Evolutionary conservation across 2,888 invertebrate genomes (phyloP), one percentile per base, ranked within the genome.

Genomic region (Clivina fossor): DNA sequence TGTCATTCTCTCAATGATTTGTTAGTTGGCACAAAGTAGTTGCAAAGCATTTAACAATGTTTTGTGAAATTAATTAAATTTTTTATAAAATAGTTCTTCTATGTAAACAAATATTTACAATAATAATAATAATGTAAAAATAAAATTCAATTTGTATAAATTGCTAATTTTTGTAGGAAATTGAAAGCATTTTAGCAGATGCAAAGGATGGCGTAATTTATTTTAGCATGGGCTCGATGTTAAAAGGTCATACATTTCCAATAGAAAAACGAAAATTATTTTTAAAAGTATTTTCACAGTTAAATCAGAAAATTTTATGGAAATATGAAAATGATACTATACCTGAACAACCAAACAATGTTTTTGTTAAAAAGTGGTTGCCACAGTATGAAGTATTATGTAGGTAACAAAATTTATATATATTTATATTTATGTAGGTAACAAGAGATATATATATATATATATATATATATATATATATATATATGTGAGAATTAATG

Each of bases 351-450:
- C 80, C 83, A 18, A 73, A 78, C 47, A 88, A 88, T 69, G 74
- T 89, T 4, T 79, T 80, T 68, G 69, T 80, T 4, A 75, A 76
- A 37, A 79, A 78, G 57, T 89, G 88, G 88, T 68, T 86, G 62
- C 90, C 91, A 1, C 92, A 92, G 67, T 81, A 84, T 64, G 87
- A 88, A 67, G 78, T 92, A 65, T 74, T 92, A 56, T 85, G 91
- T 90, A 73, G 82, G 84, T 82, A 7, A 13, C 2, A 61, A 64
- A 20, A 59, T 65, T 30, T 24, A 24, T 24, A 7, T 24, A 24
- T 24, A 24, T 24, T 24, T 7, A 7, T 24, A 7, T 24, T 7
- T 24, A 24, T n/a, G n/a, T n/a, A n/a, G n/a, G n/a, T n/a, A n/a
- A n/a, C n/a, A n/a, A n/a, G n/a, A n/a, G n/a, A n/a, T n/a, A n/a